A percentile compares a stretch with the other conserved stretches of the same genome.
These are phyloP conservation scores for Lepidocyrtinus sp. DNA, from an alignment of 2,888 invertebrate species.

Conservation along the genomic window DNA sequence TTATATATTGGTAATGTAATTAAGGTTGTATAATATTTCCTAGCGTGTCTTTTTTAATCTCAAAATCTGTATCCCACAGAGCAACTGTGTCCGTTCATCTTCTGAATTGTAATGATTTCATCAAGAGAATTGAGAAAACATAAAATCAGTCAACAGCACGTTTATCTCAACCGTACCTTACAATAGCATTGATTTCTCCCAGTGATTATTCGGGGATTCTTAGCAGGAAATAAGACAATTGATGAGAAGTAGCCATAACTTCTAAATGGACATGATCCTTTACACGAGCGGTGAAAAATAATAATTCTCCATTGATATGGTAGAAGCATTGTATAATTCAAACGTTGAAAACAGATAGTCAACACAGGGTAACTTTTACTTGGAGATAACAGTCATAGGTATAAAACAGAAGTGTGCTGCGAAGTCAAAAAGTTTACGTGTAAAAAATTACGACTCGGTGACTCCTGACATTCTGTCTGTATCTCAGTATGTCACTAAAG, in stretches of 20 bases:
- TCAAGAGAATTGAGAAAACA: constrained; percentile 30
- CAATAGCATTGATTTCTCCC: not conserved
- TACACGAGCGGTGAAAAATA: too few relatives aligned
- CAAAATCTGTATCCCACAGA: constrained; percentile 47
- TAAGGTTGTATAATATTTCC: too few relatives aligned
- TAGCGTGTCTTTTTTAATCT: not conserved
- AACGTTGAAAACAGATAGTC: too few relatives aligned
- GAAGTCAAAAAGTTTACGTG: not conserved
- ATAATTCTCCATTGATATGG: too few relatives aligned
- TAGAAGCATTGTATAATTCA: too few relatives aligned
- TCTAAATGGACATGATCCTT: too few relatives aligned
- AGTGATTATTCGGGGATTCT: not conserved
- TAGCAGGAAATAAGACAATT: not conserved
- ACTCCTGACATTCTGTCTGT: constrained; percentile 20
- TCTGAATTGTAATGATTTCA: constrained; percentile 57
- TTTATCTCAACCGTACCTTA: not conserved
- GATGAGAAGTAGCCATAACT: too few relatives aligned
- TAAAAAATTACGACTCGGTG: constrained; percentile 19
- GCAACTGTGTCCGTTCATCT: constrained; percentile 42
- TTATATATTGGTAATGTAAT: too few relatives aligned
- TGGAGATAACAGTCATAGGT: not conserved
- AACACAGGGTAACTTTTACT: too few relatives aligned
- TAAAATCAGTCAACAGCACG: constrained; percentile 36
- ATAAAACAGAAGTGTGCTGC: not conserved
- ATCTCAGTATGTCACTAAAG: not conserved